Base-by-base conservation (phyloP, 2,797 vertebrate genomes). In the Scolopax bukidnonensis region DNA sequence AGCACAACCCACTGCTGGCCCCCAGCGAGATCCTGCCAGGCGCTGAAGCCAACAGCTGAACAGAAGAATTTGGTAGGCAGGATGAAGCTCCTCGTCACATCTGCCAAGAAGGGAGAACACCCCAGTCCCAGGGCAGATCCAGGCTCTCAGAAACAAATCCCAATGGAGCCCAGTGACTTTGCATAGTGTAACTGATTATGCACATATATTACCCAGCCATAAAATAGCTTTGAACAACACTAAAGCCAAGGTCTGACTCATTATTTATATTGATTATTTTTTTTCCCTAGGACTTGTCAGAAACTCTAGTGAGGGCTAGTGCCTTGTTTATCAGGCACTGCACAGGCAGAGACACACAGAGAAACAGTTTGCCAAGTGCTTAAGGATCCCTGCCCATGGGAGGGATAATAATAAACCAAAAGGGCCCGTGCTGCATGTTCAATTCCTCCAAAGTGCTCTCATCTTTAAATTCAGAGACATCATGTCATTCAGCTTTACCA, bases 191-290 rank as follows among this genome's bases (percentile, higher is more conserved):
- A 86, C 20, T 41, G 43, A 63, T 83, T 54, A 71, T 60, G 68
- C 56, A 64, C 17, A 16, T 69, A 27, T 13, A 84, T 51, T 65
- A 68, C 13, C 41, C 85, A 91, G 57, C 48, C 85, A 48, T 54
- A 90, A 89, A 84, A 69, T 3, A 90, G 47, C 67, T 93, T 61
- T 81, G 64, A 94, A 63, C 3, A 0, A 70, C 40, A 81, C 38
- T 59, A 77, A 82, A 87, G 65, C 67, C 64, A 89, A 93, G 74
- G 18, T 95, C 81, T 87, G 78, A 92, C 33, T 87, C 91, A 61
- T 43, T 63, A 73, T 33, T 83, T 54, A 6, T 36, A 73, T n/a
- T 1, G 2, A 3, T 6, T 19, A 3, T 17, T 51, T 57, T 41
- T 32, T 18, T 24, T 13, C 16, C 24, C 23, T 48, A 64, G 32